Percentiles rank a stretch among this genome's conserved stretches.
phyloP scores from a whole-genome alignment of 2,888 invertebrate genomes.

The Spialia ferax region DNA sequence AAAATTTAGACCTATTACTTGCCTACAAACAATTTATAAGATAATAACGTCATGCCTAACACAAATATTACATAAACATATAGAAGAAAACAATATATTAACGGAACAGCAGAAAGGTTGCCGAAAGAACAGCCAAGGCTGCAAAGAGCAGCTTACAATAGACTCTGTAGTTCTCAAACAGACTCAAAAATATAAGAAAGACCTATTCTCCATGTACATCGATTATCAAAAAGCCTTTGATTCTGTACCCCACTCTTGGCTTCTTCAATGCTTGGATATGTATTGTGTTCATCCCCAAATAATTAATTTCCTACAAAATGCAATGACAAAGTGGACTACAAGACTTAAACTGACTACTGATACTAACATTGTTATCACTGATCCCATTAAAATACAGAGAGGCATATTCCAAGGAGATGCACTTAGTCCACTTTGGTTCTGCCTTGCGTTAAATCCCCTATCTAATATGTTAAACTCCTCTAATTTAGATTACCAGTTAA shows the following conservation, averaged over 20 bases:
- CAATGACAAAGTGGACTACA: neutral
- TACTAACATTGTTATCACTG: constrained; percentile 34
- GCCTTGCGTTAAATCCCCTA: too few species aligned
- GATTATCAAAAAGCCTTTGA: constrained; percentile 50
- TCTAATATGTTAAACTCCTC: constrained; percentile 7
- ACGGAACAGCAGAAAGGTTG: constrained; percentile 42
- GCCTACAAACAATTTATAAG: constrained; percentile 51
- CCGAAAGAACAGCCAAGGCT: constrained; percentile 42
- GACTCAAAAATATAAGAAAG: constrained; percentile 28
- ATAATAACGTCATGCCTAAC: constrained; percentile 45
- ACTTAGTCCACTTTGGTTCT: too few species aligned
- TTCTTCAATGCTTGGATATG: constrained; percentile 41
- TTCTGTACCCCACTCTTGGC: constrained; percentile 45
- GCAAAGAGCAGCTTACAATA: constrained; percentile 46
- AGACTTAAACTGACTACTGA: neutral
- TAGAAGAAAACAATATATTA: constrained; percentile 32
- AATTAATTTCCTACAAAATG: neutral
- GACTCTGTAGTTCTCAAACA: constrained; percentile 42
- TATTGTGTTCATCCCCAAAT: constrained; percentile 37
- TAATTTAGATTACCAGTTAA: neutral
- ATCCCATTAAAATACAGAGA: constrained; percentile 39
- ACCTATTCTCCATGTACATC: constrained; percentile 45
- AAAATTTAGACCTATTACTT: constrained; percentile 51
- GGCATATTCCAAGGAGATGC: constrained; percentile 48
- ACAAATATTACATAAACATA: constrained; percentile 43